Evolutionary conservation across 2,113 vertebrate genomes (phyloP).

Genomic region (Sciurus niger): DNA sequence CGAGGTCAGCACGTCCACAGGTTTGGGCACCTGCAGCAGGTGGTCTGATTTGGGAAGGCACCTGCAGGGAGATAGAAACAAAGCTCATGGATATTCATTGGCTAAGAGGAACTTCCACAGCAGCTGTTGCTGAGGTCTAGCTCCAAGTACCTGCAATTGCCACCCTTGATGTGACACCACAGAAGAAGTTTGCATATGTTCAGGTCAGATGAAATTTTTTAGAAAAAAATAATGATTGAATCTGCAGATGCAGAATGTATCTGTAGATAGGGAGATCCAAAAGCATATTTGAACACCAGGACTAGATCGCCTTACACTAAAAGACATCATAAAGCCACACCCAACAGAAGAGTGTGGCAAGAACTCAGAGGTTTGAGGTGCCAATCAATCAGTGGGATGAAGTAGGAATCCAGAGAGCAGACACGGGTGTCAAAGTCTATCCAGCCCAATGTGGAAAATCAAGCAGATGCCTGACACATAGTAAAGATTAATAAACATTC

Average conservation of each 20-base stretch:
- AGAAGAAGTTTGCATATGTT: not conserved
- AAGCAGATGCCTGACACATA: not conserved
- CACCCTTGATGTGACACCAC: fast-evolving
- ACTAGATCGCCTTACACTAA: not conserved
- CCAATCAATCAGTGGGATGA: fast-evolving
- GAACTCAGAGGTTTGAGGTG: not conserved
- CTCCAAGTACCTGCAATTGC: not conserved
- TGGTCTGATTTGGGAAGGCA: not conserved
- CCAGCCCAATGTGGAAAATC: not conserved
- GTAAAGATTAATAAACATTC: not conserved
- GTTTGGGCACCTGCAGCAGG: no score
- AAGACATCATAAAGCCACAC: not conserved
- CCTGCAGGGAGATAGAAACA: not conserved
- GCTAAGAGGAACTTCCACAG: fast-evolving
- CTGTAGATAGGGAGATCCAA: not conserved
- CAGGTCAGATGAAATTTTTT: not conserved
- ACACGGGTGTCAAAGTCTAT: not conserved
- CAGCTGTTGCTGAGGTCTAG: not conserved
- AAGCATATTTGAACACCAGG: not conserved
- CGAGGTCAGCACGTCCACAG: not conserved
- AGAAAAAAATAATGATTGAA: not conserved
- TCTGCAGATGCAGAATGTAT: not conserved
- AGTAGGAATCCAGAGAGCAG: not conserved
- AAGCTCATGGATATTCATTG: fast-evolving
- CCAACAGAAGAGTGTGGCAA: not conserved